Percentiles rank a stretch among this genome's conserved stretches.
Conservation (phyloP, 2,888 invertebrate genomes). For the Sisyra terminalis region DNA sequence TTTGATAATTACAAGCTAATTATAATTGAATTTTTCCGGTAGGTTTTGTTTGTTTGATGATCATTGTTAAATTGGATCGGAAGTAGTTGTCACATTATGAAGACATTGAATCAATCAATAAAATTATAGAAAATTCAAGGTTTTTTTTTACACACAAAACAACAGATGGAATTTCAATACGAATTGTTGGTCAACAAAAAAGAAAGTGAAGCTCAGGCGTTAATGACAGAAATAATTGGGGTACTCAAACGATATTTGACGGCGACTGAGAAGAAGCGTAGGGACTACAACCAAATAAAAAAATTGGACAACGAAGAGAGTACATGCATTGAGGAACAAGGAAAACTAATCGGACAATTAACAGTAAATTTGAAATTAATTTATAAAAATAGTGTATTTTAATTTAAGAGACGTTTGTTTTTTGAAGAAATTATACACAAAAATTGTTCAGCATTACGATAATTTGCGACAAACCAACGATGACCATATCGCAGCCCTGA, state of each 20-base stretch:
- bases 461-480: not conserved
- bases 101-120: not conserved
- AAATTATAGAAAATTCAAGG: not conserved
- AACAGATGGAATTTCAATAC: slow-evolving; percentile 18
- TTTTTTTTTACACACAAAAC: not conserved
- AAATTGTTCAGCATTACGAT: not conserved
- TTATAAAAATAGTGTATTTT: too few species aligned
- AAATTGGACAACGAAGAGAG: slow-evolving; percentile 19
- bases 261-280: slow-evolving; percentile 20
- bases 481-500: not conserved
- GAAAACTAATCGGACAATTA: not conserved
- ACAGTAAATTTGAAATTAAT: too few species aligned
- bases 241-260: slow-evolving; percentile 19
- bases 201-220: slow-evolving; percentile 16
- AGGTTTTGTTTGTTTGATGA: too few species aligned
- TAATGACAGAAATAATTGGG: slow-evolving; percentile 22
- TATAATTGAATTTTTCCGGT: too few species aligned
- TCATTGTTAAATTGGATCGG: not conserved
- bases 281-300: slow-evolving; percentile 20
- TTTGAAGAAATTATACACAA: not conserved
- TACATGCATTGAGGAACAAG: not conserved
- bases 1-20: too few species aligned
- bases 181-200: slow-evolving; percentile 17
- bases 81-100: not conserved
- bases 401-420: not conserved